phyloP scores from a whole-genome alignment of 2,797 vertebrate species.

The Vireo griseus region DNA sequence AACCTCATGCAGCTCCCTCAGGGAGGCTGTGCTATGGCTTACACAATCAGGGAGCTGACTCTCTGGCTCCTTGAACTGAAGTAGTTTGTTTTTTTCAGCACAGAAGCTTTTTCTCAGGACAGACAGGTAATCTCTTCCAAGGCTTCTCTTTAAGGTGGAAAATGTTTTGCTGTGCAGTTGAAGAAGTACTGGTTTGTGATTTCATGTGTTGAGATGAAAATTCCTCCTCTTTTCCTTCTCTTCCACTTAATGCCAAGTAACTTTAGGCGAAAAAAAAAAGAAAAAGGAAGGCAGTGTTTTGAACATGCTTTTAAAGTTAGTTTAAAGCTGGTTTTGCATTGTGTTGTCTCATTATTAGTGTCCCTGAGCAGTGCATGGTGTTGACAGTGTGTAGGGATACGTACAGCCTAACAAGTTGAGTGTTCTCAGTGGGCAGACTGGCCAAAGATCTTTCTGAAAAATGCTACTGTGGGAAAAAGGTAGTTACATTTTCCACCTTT shows the following conservation, averaged over 20 bases:
- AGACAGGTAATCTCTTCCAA: background rate
- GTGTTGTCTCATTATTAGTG: accelerated
- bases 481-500: background rate
- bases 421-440: background rate
- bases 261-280: accelerated
- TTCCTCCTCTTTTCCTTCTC: background rate
- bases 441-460: background rate
- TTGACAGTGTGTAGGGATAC: background rate
- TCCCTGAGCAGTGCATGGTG: background rate
- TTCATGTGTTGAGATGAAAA: background rate
- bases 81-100: background rate
- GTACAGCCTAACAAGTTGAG: background rate
- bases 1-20: background rate
- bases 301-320: accelerated
- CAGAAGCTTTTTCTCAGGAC: background rate
- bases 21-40: background rate
- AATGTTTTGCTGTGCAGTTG: background rate
- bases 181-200: background rate
- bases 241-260: background rate
- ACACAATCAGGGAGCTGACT: background rate
- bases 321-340: background rate
- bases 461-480: background rate
- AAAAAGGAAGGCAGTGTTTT: background rate
- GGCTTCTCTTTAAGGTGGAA: background rate
- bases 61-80: background rate